These are phyloP conservation scores for Actinernus sp. DNA, from an alignment of 92 coral and sea anemone species.

Conservation along the genomic window DNA sequence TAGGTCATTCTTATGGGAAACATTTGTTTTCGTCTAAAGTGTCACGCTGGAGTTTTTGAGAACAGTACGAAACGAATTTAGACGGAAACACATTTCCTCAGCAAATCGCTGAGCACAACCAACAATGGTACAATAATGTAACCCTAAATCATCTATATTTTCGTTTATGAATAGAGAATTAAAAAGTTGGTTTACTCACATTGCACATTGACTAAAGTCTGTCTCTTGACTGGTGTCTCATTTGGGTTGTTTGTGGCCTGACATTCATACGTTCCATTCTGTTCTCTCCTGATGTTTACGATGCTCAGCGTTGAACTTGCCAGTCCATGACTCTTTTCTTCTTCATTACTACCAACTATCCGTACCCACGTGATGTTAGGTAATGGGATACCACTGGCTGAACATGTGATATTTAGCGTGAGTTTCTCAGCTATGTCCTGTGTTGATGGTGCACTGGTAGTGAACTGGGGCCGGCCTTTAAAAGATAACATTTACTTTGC, in stretches of 20 bases:
- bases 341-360: neutral
- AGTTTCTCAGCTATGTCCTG: neutral
- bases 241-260: neutral
- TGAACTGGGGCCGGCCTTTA: conserved; percentile 4
- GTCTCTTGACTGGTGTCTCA: neutral
- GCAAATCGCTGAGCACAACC: too few relatives aligned
- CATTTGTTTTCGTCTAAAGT: too few relatives aligned
- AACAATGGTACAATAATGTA: too few relatives aligned
- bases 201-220: neutral
- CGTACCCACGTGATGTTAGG: conserved; percentile 4
- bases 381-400: neutral
- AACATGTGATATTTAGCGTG: neutral
- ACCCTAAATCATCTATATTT: too few relatives aligned
- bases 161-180: too few relatives aligned
- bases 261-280: neutral
- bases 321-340: too few relatives aligned
- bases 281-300: neutral
- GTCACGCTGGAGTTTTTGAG: too few relatives aligned
- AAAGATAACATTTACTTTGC: too few relatives aligned
- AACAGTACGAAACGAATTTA: too few relatives aligned
- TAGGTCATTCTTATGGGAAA: too few relatives aligned
- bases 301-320: neutral
- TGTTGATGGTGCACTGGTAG: neutral
- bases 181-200: too few relatives aligned
- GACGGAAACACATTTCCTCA: too few relatives aligned